Conservation (phyloP, 2,888 invertebrate genomes). For the Drosophila rubida region DNA sequence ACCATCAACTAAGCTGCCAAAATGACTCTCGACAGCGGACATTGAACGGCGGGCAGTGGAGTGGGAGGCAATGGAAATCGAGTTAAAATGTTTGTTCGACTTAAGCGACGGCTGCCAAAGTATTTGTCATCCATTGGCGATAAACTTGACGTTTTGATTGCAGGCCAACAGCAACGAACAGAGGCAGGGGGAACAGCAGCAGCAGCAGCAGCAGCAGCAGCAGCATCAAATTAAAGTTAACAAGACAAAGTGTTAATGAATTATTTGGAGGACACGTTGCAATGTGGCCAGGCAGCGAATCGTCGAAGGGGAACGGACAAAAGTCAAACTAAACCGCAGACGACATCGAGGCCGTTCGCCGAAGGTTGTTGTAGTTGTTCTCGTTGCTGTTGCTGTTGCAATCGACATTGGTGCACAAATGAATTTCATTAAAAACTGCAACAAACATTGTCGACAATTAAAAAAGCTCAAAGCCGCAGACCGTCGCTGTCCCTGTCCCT, state of each 20-base stretch:
- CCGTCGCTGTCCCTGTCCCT: slow-evolving; percentile 41
- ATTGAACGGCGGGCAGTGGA: not conserved
- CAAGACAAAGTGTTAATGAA: slow-evolving; percentile 84
- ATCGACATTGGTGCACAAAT: slow-evolving; percentile 65
- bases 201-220: not conserved
- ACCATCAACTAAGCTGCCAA: slow-evolving; percentile 45
- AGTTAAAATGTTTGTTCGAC: slow-evolving; percentile 28
- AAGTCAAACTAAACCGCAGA: slow-evolving; percentile 57
- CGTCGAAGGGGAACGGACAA: slow-evolving; percentile 5
- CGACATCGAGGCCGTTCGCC: slow-evolving; percentile 34
- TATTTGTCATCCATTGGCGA: slow-evolving; percentile 40
- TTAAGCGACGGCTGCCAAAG: slow-evolving; percentile 23
- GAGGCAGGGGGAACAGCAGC: slow-evolving; percentile 7
- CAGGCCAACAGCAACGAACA: not conserved
- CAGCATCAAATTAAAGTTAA: slow-evolving; percentile 76
- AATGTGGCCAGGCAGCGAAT: slow-evolving; percentile 52
- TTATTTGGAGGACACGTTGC: slow-evolving; percentile 83
- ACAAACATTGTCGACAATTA: slow-evolving; percentile 81
- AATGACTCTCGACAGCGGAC: slow-evolving; percentile 9
- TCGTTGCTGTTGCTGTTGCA: slow-evolving; percentile 40
- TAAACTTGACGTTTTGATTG: slow-evolving; percentile 29
- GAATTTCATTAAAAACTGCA: slow-evolving; percentile 79
- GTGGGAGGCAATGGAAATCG: slow-evolving; percentile 17
- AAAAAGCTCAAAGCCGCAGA: slow-evolving; percentile 65
- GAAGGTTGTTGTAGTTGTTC: slow-evolving; percentile 23